Evolutionary conservation across 2,888 invertebrate species (phyloP), one percentile per base, ranked within the genome.

Genomic region (Hemaris fuciformis): DNA sequence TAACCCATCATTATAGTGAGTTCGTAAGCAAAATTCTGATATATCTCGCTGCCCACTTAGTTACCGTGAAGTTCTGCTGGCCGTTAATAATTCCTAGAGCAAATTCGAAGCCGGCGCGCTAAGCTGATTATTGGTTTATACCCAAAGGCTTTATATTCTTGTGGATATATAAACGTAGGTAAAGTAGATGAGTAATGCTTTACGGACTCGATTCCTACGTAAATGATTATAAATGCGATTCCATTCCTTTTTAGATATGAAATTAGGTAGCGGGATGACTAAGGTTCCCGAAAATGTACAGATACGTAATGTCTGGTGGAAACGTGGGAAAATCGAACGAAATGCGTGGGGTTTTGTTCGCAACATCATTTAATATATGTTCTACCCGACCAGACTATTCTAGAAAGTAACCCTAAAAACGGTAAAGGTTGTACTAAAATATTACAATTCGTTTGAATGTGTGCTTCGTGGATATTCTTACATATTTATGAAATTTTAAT

Each of bases 1-100:
- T 13, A 38, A 38, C 10, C 38, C n/a, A 3, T 38, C 5, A 38
- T n/a, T n/a, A n/a, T n/a, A n/a, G 10, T 38, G n/a, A 13, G n/a
- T 38, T n/a, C 3, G n/a, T 38, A n/a, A 38, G 10, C n/a, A 38
- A 38, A 38, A 38, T 38, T 38, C 38, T 38, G 13, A 38, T 38
- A 38, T n/a, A 6, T n/a, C 10, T 38, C 38, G 38, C 38, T 7
- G 1, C 8, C 43, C 10, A 20, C 43, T 18, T 43, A 20, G 20
- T 43, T 43, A 43, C 2, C 18, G 20, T 18, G 43, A 43, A 20
- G 18, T 43, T 57, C 15, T 46, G 48, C 18, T 20, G 38, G 57
- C 38, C 60, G 60, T 63, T 62, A 65, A 62, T 65, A 65, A 65
- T 65, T 63, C 58, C 53, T 38, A 23, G 60, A 57, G 58, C 62